Conservation (phyloP, 2,888 invertebrate genomes). For the Hypercompe scribonia region DNA sequence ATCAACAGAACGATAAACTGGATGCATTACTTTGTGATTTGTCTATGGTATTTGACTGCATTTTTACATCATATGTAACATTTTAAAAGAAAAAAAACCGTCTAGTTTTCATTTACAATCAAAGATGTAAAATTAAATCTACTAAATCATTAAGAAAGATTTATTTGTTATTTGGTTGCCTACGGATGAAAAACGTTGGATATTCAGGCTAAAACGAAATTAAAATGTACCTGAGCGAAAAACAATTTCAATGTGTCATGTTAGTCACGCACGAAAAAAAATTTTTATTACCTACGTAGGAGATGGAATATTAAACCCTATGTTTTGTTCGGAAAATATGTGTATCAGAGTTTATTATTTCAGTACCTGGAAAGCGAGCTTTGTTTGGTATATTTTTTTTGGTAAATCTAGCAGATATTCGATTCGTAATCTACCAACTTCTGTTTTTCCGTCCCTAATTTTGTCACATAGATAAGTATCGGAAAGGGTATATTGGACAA, state of each 20-base stretch:
- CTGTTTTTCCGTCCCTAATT: no score
- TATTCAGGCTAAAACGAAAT: not conserved
- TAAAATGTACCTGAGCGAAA: not conserved
- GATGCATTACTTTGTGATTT: no score
- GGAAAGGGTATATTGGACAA: no score
- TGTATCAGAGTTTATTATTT: not conserved
- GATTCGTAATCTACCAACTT: no score
- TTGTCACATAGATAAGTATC: no score
- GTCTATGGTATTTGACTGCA: no score
- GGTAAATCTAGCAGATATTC: no score
- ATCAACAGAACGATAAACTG: no score
- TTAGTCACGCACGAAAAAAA: not conserved
- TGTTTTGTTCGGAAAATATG: not conserved
- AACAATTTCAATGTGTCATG: not conserved
- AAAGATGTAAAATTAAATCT: not conserved
- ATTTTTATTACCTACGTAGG: not conserved
- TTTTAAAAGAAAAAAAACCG: not conserved
- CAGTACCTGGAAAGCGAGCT: no score
- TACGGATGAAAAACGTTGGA: not conserved
- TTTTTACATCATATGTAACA: no score
- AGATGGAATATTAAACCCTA: not conserved
- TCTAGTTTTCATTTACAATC: not conserved
- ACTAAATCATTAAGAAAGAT: not conserved
- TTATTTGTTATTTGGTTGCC: not conserved
- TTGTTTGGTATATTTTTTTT: no score